phyloP scores from a whole-genome alignment of 2,888 invertebrate genomes.

The Azorinus chamasolen region DNA sequence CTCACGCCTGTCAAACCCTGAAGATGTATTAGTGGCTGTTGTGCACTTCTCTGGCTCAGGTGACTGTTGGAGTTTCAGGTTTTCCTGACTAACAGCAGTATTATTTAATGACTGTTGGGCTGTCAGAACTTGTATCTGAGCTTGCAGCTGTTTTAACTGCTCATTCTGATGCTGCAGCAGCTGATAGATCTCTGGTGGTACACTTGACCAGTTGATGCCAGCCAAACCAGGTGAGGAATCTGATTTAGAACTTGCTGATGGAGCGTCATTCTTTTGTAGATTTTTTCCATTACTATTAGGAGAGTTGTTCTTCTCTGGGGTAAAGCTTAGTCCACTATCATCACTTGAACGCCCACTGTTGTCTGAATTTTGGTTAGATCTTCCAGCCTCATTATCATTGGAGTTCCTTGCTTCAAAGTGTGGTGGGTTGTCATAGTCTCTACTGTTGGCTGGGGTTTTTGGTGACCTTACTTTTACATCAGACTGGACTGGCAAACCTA shows the following conservation, averaged over 20 bases:
- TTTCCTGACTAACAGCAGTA: slow-evolving; percentile 32
- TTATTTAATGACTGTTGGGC: slow-evolving; percentile 67
- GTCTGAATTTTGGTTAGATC: slow-evolving; percentile 64
- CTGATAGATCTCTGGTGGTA: slow-evolving; percentile 81
- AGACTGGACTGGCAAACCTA: slow-evolving; percentile 12
- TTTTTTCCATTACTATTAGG: slow-evolving; percentile 33
- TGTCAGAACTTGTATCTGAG: slow-evolving; percentile 81
- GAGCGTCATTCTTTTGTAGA: slow-evolving; percentile 18
- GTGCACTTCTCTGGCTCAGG: slow-evolving; percentile 38
- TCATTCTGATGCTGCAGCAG: slow-evolving; percentile 81
- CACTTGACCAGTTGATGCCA: slow-evolving; percentile 75
- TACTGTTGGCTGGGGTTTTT: slow-evolving; percentile 44
- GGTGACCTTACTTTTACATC: slow-evolving; percentile 30
- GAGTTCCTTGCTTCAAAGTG: background rate
- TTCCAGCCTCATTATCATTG: slow-evolving; percentile 21
- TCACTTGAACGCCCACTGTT: slow-evolving; percentile 77
- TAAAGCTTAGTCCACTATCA: slow-evolving; percentile 82
- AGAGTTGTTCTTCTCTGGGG: slow-evolving; percentile 74
- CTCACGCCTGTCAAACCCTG: slow-evolving; percentile 22
- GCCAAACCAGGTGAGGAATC: slow-evolving; percentile 13
- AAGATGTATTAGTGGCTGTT: slow-evolving; percentile 54
- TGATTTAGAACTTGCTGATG: slow-evolving; percentile 5
- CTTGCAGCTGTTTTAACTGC: slow-evolving; percentile 81
- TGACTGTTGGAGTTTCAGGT: background rate
- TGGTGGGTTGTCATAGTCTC: slow-evolving; percentile 9